phyloP scores from a whole-genome alignment of 92 coral and sea anemone species.

The Epizoanthus rinbou region DNA sequence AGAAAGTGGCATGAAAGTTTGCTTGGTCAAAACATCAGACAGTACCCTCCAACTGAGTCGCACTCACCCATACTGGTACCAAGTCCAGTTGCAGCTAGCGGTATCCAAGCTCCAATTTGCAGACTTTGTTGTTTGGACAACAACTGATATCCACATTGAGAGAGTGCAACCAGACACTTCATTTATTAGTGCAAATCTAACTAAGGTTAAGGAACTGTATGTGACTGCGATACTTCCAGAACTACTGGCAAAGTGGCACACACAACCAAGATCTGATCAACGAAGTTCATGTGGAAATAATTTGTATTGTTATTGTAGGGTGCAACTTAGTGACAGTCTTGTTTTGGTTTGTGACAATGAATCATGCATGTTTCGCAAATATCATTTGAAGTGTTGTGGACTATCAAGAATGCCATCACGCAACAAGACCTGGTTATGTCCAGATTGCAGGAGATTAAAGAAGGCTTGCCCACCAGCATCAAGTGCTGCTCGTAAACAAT shows the following conservation, averaged over 20 bases:
- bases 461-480: slow-evolving; percentile 17
- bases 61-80: slow-evolving; percentile 61
- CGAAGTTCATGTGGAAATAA: not conserved
- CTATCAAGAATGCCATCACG: slow-evolving; percentile 41
- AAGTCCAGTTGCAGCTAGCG: slow-evolving; percentile 63
- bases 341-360: slow-evolving; percentile 46
- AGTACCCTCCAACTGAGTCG: slow-evolving; percentile 21
- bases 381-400: slow-evolving; percentile 62
- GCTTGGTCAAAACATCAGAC: slow-evolving; percentile 24
- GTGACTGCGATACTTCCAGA: slow-evolving; percentile 65
- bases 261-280: slow-evolving; percentile 46
- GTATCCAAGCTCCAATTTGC: slow-evolving; percentile 36
- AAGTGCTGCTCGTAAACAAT: not conserved
- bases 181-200: slow-evolving; percentile 57
- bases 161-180: slow-evolving; percentile 54
- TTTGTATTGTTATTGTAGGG: slow-evolving; percentile 55
- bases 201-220: slow-evolving; percentile 59
- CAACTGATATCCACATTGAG: slow-evolving; percentile 53
- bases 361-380: slow-evolving; percentile 48
- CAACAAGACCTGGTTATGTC: slow-evolving; percentile 49
- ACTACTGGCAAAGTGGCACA: slow-evolving; percentile 72
- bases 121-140: slow-evolving; percentile 78
- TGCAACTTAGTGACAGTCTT: slow-evolving; percentile 34
- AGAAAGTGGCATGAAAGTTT: slow-evolving; percentile 2
- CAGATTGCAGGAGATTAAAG: slow-evolving; percentile 53